A percentile compares a stretch with the other conserved stretches of the same genome.
Evolutionary conservation across 2,888 invertebrate genomes (phyloP).

Genomic region (Andrena dorsata): DNA sequence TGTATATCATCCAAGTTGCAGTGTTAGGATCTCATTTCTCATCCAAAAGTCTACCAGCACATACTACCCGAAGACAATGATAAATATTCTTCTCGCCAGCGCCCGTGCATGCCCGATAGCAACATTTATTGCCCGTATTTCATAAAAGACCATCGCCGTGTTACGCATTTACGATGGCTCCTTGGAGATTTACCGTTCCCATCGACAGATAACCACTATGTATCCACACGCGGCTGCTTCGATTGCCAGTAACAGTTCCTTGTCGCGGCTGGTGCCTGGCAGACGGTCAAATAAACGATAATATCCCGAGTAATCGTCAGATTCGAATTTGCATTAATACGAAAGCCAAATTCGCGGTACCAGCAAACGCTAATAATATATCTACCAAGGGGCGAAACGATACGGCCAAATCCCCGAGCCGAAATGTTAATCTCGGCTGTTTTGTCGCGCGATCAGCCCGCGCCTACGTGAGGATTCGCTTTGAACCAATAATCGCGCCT

Average conservation of each 20-base stretch:
- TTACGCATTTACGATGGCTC: slow-evolving; percentile 41
- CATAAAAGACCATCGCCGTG: slow-evolving; percentile 23
- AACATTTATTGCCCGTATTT: slow-evolving; percentile 32
- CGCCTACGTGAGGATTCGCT: background rate
- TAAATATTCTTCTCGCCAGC: background rate
- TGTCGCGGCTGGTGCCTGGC: slow-evolving; percentile 6
- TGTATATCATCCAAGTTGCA: background rate
- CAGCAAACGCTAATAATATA: slow-evolving; percentile 42
- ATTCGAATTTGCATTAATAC: slow-evolving; percentile 44
- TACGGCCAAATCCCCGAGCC: background rate
- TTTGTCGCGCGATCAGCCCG: background rate
- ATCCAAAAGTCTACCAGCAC: background rate
- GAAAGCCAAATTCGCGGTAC: slow-evolving; percentile 20
- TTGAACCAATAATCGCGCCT: slow-evolving; percentile 14
- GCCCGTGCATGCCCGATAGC: background rate
- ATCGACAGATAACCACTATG: slow-evolving; percentile 14
- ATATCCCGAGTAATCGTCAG: slow-evolving; percentile 30
- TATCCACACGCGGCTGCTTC: background rate
- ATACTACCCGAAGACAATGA: background rate
- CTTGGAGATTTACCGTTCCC: slow-evolving; percentile 33
- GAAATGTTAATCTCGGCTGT: slow-evolving; percentile 14
- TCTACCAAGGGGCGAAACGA: slow-evolving; percentile 16
- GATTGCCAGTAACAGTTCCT: slow-evolving; percentile 5
- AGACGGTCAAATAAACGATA: slow-evolving; percentile 29
- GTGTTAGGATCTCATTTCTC: background rate